Conservation (phyloP, 2,888 invertebrate species). For the Clusia tigrina region DNA sequence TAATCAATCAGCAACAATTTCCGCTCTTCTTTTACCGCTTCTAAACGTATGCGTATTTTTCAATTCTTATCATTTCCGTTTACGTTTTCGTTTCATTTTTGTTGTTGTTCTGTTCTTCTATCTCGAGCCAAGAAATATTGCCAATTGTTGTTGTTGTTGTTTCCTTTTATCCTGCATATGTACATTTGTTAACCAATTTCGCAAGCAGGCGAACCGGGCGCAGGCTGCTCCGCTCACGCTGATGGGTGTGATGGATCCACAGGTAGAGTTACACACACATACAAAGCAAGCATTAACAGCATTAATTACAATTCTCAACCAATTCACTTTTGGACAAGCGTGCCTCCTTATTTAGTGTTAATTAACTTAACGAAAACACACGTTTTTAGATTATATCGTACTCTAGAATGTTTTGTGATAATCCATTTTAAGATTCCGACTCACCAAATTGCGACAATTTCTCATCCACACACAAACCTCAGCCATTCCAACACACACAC, state of each 20-base stretch:
- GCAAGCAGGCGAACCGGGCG: slow-evolving; percentile 76
- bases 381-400: no score
- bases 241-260: slow-evolving; percentile 94
- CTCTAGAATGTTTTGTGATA: slow-evolving; percentile 4
- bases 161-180: slow-evolving; percentile 7
- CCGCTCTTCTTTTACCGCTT: no score
- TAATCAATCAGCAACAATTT: no score
- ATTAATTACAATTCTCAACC: slow-evolving; percentile 18
- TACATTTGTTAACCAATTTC: slow-evolving; percentile 10
- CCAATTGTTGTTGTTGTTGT: slow-evolving; percentile 5
- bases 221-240: slow-evolving; percentile 90
- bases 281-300: neutral
- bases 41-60: neutral
- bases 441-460: no score
- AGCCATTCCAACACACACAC: no score
- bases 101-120: neutral
- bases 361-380: neutral
- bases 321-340: slow-evolving; percentile 11
- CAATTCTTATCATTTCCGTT: neutral
- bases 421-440: no score
- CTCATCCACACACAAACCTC: neutral
- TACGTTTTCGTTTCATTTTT: neutral
- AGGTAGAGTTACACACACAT: slow-evolving; percentile 68
- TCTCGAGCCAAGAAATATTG: neutral
- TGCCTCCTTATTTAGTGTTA: slow-evolving; percentile 5